Base-by-base conservation (phyloP, 2,113 vertebrate genomes). In the Petrocephalus microphthalmus region DNA sequence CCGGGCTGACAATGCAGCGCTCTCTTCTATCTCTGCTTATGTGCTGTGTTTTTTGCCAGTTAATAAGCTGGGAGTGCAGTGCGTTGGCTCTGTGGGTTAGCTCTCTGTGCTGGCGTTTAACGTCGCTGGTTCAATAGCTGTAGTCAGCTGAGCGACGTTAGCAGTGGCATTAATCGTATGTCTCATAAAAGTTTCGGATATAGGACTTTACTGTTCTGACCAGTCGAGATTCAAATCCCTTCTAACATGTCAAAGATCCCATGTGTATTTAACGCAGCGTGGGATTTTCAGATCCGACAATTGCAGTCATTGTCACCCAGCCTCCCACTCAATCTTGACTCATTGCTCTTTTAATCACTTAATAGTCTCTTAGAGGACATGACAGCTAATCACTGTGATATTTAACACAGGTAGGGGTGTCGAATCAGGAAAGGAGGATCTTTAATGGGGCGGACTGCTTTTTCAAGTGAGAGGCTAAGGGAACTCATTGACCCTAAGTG, bases 311-410 rank as follows among this genome's bases (percentile, higher is more conserved):
- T 83, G 29, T 78, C 71, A 78, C 71, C 33, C 71, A 78, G 71
- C 81, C 81, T 45, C 42, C 81, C 81, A 49, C 81, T 83, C 81
- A n/a, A 4, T 83, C 37, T 83, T 83, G 81, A 83, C 42, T 83
- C 81, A 83, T 22, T 42, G 71, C 71, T 78, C 45, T 47, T 20
- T 81, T 81, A 83, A 83, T 83, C 81, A 83, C 81, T 83, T 83
- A 47, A 83, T 83, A 83, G 81, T 83, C 37, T 45, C 45, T 47
- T 49, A 15, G 33, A 49, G 45, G 81, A 37, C 71, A 83, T 22
- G 37, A 47, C 37, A 83, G 19, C 45, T 83, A 83, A 83, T 83
- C 81, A 49, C 81, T 47, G 81, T 47, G 37, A 83, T 83, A 47
- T 83, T 83, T 83, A 83, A 22, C 45, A 83, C 37, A n/a, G 81